Evolutionary conservation across 2,888 invertebrate genomes (phyloP), one percentile per base, ranked within the genome.

Genomic region (Sphaerophoria rueppellii): DNA sequence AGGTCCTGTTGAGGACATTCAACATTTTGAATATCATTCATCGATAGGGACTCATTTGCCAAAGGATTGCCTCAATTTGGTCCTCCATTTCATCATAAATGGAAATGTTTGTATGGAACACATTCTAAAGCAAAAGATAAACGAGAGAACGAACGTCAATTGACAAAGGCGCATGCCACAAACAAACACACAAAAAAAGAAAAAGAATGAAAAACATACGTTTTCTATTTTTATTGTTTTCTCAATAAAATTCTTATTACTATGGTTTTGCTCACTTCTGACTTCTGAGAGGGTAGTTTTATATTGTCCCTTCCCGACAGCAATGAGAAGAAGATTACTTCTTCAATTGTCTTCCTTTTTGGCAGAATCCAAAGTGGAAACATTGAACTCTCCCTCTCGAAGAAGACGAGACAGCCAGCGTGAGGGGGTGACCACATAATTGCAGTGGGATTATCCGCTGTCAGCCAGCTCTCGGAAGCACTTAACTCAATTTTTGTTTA

Each of bases 91-190:
- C 69, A 35, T 70, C 35, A 69, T 9, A 61, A 40, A 48, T 63
- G 34, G 58, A n/a, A 67, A 12, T 24, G 24, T 4, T n/a, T 24
- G 24, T 37, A 7, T 52, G 60, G 40, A 60, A 60, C 6, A 60
- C 6, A 60, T 0, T 6, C 24, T 24, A 40, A 58, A 3, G 11
- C 37, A 35, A 60, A 24, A 60, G 40, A 60, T 60, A 24, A 52
- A 67, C 37, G 37, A 37, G 61, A 37, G 9, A 52, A 63, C 35
- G 55, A 52, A 63, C 35, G 55, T 40, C 32, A 52, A 54, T 52
- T 60, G 40, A 73, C 77, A 77, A 82, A 82, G 76, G 82, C 78
- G 73, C 82, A 78, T 82, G 78, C 58, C 82, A 82, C 43, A 82
- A 74, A 9, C 37, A 43, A 7, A 43, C 9, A 40, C 9, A 40